phyloP scores from a whole-genome alignment of 2,888 invertebrate species.

The Camponotus fellah region DNA sequence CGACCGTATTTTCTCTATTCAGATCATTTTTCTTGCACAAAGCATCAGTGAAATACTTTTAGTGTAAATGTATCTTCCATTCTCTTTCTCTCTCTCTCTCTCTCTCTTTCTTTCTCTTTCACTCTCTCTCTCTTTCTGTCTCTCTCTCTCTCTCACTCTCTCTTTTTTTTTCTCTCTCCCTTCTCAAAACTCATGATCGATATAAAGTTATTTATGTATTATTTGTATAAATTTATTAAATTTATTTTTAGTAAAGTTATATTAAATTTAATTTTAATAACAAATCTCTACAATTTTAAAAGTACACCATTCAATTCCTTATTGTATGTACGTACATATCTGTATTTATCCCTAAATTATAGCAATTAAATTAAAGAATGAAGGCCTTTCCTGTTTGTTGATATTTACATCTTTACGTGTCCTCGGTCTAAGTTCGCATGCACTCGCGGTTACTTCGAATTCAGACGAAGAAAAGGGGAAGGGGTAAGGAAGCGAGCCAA shows the following conservation, averaged over 20 bases:
- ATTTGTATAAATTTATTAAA: background rate
- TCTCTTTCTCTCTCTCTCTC: too few relatives aligned
- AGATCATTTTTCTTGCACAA: background rate
- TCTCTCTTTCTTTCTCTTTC: too few relatives aligned
- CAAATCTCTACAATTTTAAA: background rate
- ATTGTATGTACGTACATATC: background rate
- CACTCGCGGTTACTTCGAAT: conserved; percentile 37
- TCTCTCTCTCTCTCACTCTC: too few relatives aligned
- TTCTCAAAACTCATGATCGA: background rate
- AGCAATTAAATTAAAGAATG: background rate
- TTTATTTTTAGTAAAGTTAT: background rate
- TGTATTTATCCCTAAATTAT: background rate
- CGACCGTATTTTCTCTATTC: background rate
- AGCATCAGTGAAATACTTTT: background rate
- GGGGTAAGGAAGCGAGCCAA: background rate
- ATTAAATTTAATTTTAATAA: background rate
- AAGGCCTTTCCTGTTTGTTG: background rate
- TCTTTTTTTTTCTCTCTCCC: too few relatives aligned
- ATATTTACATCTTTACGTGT: conserved; percentile 14
- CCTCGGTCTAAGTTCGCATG: conserved; percentile 6
- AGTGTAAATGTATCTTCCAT: background rate
- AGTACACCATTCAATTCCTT: background rate
- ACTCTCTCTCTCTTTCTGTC: too few relatives aligned
- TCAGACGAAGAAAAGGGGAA: background rate
- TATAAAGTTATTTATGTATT: background rate